Evolutionary conservation across 2,113 vertebrate genomes (phyloP).

Genomic region (Marmota flaviventris): DNA sequence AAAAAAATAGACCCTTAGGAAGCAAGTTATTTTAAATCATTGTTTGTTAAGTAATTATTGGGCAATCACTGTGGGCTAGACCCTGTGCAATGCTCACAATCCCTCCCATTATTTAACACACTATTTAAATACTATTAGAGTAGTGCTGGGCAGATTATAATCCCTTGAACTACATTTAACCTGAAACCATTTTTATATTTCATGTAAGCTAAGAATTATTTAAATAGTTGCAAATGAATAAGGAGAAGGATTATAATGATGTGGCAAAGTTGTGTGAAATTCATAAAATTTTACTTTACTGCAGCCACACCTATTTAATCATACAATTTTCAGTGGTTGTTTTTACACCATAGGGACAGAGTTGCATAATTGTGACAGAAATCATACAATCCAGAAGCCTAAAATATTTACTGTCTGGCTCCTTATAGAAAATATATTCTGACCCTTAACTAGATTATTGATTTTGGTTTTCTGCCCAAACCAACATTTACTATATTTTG

Average conservation of each 20-base stretch:
- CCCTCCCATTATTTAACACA: background rate
- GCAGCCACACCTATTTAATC: background rate
- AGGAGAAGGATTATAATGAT: background rate
- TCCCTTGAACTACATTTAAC: background rate
- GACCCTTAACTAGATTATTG: background rate
- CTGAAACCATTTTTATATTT: background rate
- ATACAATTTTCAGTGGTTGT: background rate
- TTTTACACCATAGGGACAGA: background rate
- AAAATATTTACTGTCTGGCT: background rate
- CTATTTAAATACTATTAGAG: background rate
- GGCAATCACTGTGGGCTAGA: accelerated
- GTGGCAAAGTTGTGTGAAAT: background rate
- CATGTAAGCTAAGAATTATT: background rate
- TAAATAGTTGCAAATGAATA: background rate
- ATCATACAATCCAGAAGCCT: background rate
- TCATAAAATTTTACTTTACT: background rate
- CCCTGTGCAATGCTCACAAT: accelerated
- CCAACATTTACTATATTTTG: background rate
- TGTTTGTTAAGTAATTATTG: background rate
- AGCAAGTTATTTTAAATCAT: background rate
- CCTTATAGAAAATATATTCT: background rate
- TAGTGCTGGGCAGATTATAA: accelerated
- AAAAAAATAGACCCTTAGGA: background rate
- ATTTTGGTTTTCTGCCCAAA: background rate
- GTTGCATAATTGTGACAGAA: background rate